phyloP scores from a whole-genome alignment of 2,797 vertebrate species.

The Epinephelus coioides region DNA sequence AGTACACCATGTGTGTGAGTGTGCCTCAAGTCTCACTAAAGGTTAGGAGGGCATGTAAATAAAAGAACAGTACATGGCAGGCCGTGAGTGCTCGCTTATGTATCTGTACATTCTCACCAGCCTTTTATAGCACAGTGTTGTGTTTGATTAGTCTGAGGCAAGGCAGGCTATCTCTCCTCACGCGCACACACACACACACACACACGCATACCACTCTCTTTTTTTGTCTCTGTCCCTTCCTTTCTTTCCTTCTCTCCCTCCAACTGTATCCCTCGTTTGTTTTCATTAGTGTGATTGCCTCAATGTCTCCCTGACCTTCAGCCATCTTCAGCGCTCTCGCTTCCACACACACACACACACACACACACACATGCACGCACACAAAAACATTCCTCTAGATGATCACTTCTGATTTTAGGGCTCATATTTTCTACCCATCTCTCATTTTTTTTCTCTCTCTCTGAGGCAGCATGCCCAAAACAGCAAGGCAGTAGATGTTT shows the following conservation, averaged over 20 bases:
- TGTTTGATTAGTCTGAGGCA: slow-evolving; percentile 78
- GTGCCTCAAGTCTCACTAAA: slow-evolving; percentile 59
- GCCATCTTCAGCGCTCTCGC: slow-evolving; percentile 66
- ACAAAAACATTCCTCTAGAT: slow-evolving; percentile 57
- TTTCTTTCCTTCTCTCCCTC: slow-evolving; percentile 57
- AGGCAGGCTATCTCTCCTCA: slow-evolving; percentile 54
- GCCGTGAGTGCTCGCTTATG: slow-evolving; percentile 52
- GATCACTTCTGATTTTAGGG: slow-evolving; percentile 74
- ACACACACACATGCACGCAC: slow-evolving; percentile 22
- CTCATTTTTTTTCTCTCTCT: slow-evolving; percentile 33
- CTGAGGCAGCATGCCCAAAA: neutral
- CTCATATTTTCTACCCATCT: slow-evolving; percentile 62
- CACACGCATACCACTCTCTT: slow-evolving; percentile 9
- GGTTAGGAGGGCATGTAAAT: slow-evolving; percentile 80
- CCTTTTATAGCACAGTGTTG: slow-evolving; percentile 66
- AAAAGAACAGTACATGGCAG: slow-evolving; percentile 73
- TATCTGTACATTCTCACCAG: slow-evolving; percentile 73
- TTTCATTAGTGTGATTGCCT: slow-evolving; percentile 90
- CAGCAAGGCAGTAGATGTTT: slow-evolving; percentile 37
- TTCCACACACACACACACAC: slow-evolving; percentile 30
- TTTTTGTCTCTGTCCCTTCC: slow-evolving; percentile 50
- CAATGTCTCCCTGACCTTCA: slow-evolving; percentile 88
- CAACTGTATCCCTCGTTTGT: slow-evolving; percentile 85
- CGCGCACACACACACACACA: slow-evolving; percentile 24
- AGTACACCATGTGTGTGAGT: slow-evolving; percentile 42